phyloP scores from a whole-genome alignment of 2,888 invertebrate species.

The Hemaris fuciformis region DNA sequence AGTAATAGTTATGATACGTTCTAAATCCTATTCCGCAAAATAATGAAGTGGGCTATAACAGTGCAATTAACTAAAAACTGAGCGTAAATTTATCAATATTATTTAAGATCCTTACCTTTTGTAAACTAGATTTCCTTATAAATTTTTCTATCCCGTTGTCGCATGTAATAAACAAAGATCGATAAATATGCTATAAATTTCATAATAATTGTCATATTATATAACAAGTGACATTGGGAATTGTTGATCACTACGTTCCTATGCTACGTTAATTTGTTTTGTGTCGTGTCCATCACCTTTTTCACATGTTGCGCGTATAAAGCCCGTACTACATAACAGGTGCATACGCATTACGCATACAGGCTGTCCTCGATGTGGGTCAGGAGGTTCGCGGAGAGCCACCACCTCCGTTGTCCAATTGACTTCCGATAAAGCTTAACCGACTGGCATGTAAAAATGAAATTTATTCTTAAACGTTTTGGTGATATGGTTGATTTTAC shows the following conservation, averaged over 20 bases:
- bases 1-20: too few relatives aligned
- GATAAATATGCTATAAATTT: too few relatives aligned
- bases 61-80: too few relatives aligned
- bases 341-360: constrained; percentile 72
- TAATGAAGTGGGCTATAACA: too few relatives aligned
- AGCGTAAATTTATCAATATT: too few relatives aligned
- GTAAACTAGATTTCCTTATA: too few relatives aligned
- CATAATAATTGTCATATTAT: too few relatives aligned
- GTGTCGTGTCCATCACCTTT: background rate
- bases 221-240: too few relatives aligned
- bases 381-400: constrained; percentile 56
- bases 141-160: too few relatives aligned
- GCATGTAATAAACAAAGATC: too few relatives aligned
- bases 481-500: constrained; percentile 23
- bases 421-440: constrained; percentile 24
- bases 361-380: constrained; percentile 62
- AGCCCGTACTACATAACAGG: constrained; percentile 38
- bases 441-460: background rate
- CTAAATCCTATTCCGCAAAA: too few relatives aligned
- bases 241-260: background rate
- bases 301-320: constrained; percentile 34
- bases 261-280: background rate
- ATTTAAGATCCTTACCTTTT: too few relatives aligned
- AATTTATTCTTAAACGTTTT: constrained; percentile 12
- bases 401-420: constrained; percentile 34